These are phyloP conservation scores for Lasioglossum vierecki DNA, from an alignment of 2,888 invertebrate species.

Conservation along the genomic window DNA sequence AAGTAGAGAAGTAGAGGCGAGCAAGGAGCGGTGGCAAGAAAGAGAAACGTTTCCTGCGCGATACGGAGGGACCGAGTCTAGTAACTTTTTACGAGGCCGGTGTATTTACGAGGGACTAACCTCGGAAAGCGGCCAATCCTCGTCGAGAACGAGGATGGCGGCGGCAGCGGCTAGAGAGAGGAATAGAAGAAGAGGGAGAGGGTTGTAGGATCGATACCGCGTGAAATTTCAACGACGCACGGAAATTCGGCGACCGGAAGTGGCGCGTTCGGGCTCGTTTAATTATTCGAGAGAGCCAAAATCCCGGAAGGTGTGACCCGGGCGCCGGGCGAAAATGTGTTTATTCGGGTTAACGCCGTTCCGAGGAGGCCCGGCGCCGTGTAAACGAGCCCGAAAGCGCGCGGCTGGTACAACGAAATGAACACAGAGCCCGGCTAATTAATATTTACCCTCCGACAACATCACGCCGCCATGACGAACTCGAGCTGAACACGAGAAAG, in stretches of 20 bases:
- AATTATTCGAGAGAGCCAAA: slow-evolving; percentile 67
- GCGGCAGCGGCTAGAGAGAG: background rate
- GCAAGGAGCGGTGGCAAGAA: background rate
- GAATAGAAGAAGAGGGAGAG: too few species aligned
- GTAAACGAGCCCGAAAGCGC: slow-evolving; percentile 63
- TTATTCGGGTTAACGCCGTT: slow-evolving; percentile 69
- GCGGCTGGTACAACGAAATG: slow-evolving; percentile 76
- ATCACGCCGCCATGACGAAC: slow-evolving; percentile 76
- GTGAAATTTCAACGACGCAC: slow-evolving; percentile 28
- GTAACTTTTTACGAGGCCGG: slow-evolving; percentile 8
- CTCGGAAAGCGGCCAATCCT: slow-evolving; percentile 6
- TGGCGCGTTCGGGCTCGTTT: slow-evolving; percentile 53
- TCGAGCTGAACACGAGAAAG: background rate
- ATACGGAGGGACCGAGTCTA: slow-evolving; percentile 1
- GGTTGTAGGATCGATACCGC: slow-evolving; percentile 30
- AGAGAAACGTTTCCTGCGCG: background rate
- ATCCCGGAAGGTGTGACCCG: slow-evolving; percentile 71
- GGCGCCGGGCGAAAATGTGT: slow-evolving; percentile 69
- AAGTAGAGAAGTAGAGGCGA: background rate
- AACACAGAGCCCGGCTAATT: slow-evolving; percentile 81
- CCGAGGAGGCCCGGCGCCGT: slow-evolving; percentile 48
- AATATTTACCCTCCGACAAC: slow-evolving; percentile 83
- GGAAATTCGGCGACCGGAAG: slow-evolving; percentile 49
- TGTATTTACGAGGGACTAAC: slow-evolving; percentile 11
- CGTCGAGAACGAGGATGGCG: background rate